Evolutionary conservation across 1,140 invertebrate genomes (phyloP).

Genomic region (Drosophila carrolli): DNA sequence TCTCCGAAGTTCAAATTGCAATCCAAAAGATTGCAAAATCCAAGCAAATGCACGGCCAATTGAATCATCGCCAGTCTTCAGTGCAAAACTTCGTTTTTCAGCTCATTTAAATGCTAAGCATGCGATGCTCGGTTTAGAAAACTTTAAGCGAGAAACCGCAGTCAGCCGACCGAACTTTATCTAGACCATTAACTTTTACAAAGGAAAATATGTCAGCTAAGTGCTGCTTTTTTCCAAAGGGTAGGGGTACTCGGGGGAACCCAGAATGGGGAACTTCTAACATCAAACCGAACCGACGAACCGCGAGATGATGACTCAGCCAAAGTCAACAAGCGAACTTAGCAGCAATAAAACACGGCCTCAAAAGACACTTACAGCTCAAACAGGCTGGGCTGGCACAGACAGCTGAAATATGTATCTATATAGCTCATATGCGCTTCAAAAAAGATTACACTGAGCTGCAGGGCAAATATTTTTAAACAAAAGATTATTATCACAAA

Average conservation of each 20-base stretch:
- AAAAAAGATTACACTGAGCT: conserved; percentile 40
- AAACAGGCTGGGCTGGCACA: conserved; percentile 25
- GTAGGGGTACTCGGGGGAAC: conserved; percentile 7
- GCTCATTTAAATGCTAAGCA: conserved; percentile 72
- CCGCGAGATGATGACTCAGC: conserved; percentile 67
- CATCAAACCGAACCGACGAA: conserved; percentile 43
- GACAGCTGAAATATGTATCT: conserved; percentile 29
- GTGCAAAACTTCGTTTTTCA: conserved; percentile 42
- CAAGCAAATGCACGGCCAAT: conserved; percentile 54
- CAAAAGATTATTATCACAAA: no score
- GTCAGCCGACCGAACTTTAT: conserved; percentile 65
- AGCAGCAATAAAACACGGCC: conserved; percentile 74
- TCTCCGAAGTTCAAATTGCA: conserved; percentile 68
- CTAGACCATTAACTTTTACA: conserved; percentile 80
- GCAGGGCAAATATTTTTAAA: conserved; percentile 9
- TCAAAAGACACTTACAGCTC: conserved; percentile 58
- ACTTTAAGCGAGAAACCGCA: conserved; percentile 45
- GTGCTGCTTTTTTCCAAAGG: conserved; percentile 40
- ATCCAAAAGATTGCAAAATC: conserved; percentile 39
- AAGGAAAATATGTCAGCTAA: conserved; percentile 75
- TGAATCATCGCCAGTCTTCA: conserved; percentile 64
- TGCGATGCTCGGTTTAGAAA: conserved; percentile 43
- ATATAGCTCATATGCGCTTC: conserved; percentile 32
- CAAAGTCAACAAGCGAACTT: conserved; percentile 58
- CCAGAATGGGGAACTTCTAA: conserved; percentile 50